Base-by-base conservation (phyloP, 2,888 invertebrate genomes). In the Portevinia maculata region DNA sequence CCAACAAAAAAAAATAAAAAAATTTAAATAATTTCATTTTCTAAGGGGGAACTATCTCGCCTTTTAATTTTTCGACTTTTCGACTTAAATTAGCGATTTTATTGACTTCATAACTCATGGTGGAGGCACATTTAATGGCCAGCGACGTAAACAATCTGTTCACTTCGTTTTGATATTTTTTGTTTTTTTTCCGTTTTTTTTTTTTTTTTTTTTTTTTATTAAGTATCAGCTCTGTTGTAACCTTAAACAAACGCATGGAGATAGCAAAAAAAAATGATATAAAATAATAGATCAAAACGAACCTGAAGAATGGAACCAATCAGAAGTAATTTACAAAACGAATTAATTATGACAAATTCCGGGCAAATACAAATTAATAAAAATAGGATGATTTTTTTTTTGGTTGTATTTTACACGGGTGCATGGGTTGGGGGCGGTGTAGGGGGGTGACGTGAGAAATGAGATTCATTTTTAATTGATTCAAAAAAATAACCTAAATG, bases 51-150 rank as follows among this genome's bases (percentile, higher is more conserved):
- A 39, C 17, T 67, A 39, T 57, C 57, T 24, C 48, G 62, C 62
- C 62, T 73, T 48, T 53, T 64, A 46, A 53, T 55, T 64, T 64
- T 64, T 64, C 24, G 41, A 24, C 32, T 52, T 52, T 50, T 52
- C 44, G 46, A 73, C 73, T 73, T 73, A 73, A 73, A 73, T 64
- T 73, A 73, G 64, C 55, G 64, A 64, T 64, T 73, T 73, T 64
- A 73, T 73, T 53, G 64, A 64, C 46, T 55, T 37, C 55, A 64
- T 73, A 73, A 73, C 48, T 73, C 73, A 73, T 55, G 73, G 39
- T 34, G 5, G 30, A 57, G 48, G 55, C 53, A 73, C 64, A 55
- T 73, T 73, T 73, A 64, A 73, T 64, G 64, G 55, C 55, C 64
- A 73, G 34, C 53, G 73, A 62, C 73, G 64, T 73, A 73, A 73